These are phyloP conservation scores for Drosophila picticornis DNA, from an alignment of 2,888 invertebrate species.

Conservation along the genomic window DNA sequence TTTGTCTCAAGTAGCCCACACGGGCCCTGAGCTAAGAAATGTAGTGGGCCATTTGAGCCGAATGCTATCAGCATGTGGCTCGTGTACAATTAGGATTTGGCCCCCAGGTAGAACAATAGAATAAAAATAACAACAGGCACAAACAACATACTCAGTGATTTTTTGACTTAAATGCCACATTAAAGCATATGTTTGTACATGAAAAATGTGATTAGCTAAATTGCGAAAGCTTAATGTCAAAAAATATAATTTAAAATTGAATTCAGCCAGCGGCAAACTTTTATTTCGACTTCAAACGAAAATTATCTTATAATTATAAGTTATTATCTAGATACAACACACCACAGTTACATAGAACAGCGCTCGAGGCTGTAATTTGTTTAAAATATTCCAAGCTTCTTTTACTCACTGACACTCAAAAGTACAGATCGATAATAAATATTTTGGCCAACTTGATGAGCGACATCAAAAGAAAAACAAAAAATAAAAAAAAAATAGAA, in stretches of 20 bases:
- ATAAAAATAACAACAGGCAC: not conserved
- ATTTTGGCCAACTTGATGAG: constrained; percentile 16
- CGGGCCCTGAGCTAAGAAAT: constrained; percentile 10
- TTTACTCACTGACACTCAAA: constrained; percentile 12
- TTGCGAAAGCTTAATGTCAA: not conserved
- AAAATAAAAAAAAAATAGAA: constrained; percentile 1
- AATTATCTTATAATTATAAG: constrained; percentile 54
- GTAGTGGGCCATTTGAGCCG: constrained; percentile 11
- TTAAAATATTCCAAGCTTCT: constrained; percentile 26
- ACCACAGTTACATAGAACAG: constrained; percentile 11
- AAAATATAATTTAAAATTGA: no score
- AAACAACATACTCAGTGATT: not conserved
- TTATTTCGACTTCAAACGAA: not conserved
- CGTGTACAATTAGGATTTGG: constrained; percentile 5
- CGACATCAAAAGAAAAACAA: constrained; percentile 2
- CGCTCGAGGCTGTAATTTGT: constrained; percentile 32
- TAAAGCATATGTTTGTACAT: not conserved
- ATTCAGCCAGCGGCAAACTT: not conserved
- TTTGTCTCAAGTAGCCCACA: constrained; percentile 60
- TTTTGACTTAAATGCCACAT: not conserved
- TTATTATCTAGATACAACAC: constrained; percentile 46
- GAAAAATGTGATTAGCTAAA: not conserved
- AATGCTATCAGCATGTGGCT: constrained; percentile 11
- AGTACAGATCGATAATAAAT: constrained; percentile 4
- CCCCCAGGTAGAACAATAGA: not conserved